Evolutionary conservation across 2,113 vertebrate species (phyloP).

Genomic region (Psittacula cyanocephala): DNA sequence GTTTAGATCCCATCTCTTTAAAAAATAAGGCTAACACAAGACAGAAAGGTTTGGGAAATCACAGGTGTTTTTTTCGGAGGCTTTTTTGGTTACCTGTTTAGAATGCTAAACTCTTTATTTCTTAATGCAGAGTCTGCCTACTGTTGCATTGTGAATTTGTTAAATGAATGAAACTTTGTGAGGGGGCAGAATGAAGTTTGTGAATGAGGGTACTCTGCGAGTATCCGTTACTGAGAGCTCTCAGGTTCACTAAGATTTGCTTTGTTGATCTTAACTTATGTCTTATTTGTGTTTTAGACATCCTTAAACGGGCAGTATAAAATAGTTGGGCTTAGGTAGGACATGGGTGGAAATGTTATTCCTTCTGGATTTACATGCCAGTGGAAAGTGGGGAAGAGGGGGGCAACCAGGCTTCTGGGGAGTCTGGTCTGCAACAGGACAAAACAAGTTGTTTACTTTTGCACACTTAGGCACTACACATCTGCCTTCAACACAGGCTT

Average conservation of each 20-base stretch:
- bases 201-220: background rate
- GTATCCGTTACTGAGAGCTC: background rate
- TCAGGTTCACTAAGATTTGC: background rate
- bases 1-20: background rate
- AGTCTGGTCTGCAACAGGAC: background rate
- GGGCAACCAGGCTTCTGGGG: background rate
- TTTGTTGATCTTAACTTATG: background rate
- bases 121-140: background rate
- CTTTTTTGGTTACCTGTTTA: background rate
- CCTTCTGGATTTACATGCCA: background rate
- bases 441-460: background rate
- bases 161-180: background rate
- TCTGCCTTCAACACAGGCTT: background rate
- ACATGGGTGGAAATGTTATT: background rate
- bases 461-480: background rate
- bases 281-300: background rate
- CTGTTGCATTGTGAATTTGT: background rate
- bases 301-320: background rate
- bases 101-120: background rate
- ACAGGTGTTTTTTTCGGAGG: background rate
- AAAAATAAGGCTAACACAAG: background rate
- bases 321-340: accelerated
- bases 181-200: background rate
- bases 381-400: background rate
- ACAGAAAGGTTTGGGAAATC: background rate